Base-by-base conservation (phyloP, 2,888 invertebrate genomes). In the Drosophila meridiana region DNA sequence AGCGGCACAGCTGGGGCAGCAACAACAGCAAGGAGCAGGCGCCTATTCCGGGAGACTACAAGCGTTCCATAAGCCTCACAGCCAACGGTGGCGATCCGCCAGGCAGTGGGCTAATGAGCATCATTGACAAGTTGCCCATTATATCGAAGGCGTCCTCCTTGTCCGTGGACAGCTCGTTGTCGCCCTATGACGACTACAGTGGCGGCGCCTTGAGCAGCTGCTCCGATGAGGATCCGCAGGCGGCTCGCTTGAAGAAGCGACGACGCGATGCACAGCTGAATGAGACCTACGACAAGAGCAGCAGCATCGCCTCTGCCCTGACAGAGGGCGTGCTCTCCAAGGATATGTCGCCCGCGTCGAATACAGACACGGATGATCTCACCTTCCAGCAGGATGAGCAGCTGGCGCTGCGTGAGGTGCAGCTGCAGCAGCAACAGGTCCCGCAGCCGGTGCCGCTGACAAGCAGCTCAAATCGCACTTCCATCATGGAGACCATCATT, bases 261-360 rank as follows among this genome's bases (percentile, higher is more conserved):
- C 89, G 93, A 3, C 80, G 90, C 13, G 93, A 93, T 80, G 93
- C 90, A 0, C 91, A 93, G 71, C 85, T 93, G 0, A 93, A 93
- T 73, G 93, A 93, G 80, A 93, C 93, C 0, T 93, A 93, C 53
- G 93, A 93, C 65, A 93, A 93, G 76, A 93, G 93, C 63, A 93
- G 93, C 81, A 93, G 93, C 77, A 78, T 93, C 45, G 93, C 93
- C 4, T 93, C 93, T 2, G 82, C 92, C 0, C 30, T 78, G 14
- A 93, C 93, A 0, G 93, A 93, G 78, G 93, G 92, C 34, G 78
- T 93, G 8, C 89, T 93, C 4, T 93, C 93, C 4, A 93, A 93
- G 81, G 93, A 93, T 28, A 79, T 92, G 53, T 93, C 93, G 13
- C 93, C 93, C 0, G 87, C 91, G 2, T 92, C 93, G n/a, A 92